A percentile compares a stretch with the other conserved stretches of the same genome.
Evolutionary conservation across 2,113 vertebrate genomes (phyloP).

Genomic region (Tragelaphus imberbis): DNA sequence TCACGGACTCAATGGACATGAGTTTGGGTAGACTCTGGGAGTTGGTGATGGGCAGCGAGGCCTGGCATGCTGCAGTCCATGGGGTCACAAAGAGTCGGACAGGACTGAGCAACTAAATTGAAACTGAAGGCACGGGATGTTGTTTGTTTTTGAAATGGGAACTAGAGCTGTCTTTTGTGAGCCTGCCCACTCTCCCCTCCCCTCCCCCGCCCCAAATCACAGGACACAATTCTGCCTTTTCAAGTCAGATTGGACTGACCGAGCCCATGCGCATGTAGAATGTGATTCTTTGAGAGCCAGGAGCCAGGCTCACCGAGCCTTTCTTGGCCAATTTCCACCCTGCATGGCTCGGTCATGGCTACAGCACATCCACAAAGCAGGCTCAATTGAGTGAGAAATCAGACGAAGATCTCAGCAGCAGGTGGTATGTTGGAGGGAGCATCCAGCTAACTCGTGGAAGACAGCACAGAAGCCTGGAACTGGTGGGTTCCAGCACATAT

Average conservation of each 20-base stretch:
- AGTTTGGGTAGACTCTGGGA: neutral
- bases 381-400: neutral
- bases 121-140: neutral
- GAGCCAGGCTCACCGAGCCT: neutral
- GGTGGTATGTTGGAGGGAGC: neutral
- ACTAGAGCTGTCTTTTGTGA: neutral
- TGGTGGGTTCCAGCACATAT: neutral
- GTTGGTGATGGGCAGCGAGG: neutral
- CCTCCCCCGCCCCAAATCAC: neutral
- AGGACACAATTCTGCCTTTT: neutral
- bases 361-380: neutral
- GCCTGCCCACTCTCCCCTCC: neutral
- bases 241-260: neutral
- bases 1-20: neutral
- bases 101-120: neutral
- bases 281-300: neutral
- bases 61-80: neutral
- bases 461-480: neutral
- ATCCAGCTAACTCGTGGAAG: neutral
- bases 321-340: neutral
- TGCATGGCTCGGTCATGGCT: neutral
- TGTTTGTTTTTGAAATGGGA: neutral
- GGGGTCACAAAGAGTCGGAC: accelerated
- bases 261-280: neutral
- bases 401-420: neutral